phyloP scores from a whole-genome alignment of 2,113 vertebrate species.

The Phoxinus phoxinus region DNA sequence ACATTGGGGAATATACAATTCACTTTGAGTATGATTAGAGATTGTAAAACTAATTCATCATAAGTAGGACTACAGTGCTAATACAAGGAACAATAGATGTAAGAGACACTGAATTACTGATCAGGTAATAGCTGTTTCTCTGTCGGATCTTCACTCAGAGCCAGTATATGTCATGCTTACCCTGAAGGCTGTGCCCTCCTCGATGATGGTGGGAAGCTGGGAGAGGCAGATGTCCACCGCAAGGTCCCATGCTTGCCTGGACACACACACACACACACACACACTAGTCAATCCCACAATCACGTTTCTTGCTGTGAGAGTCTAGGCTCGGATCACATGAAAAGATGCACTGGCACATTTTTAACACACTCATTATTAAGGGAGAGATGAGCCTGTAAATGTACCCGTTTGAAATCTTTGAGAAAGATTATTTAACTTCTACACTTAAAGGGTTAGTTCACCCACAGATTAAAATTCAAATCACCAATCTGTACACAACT shows the following conservation, averaged over 20 bases:
- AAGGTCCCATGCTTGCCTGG: conserved; percentile 98
- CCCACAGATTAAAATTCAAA: background rate
- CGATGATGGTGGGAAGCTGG: conserved; percentile 96
- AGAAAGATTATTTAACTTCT: background rate
- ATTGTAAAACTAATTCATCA: background rate
- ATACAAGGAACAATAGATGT: background rate
- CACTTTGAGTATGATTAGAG: background rate
- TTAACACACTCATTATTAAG: background rate
- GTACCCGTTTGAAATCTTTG: background rate
- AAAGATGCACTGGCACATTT: background rate
- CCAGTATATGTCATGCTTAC: conserved; percentile 75
- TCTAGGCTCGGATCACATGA: background rate
- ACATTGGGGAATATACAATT: background rate
- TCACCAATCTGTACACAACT: no score
- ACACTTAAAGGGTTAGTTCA: background rate
- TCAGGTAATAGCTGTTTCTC: background rate
- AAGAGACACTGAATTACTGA: background rate
- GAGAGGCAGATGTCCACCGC: conserved; percentile 98
- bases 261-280: conserved; percentile 31
- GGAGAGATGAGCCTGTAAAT: background rate
- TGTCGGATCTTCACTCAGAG: background rate
- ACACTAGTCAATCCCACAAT: conserved; percentile 18
- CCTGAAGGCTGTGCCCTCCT: conserved; percentile 96
- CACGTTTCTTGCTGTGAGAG: background rate
- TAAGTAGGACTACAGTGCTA: background rate